Base-by-base conservation (phyloP, 1,140 invertebrate genomes). In the Drosophila bocqueti region DNA sequence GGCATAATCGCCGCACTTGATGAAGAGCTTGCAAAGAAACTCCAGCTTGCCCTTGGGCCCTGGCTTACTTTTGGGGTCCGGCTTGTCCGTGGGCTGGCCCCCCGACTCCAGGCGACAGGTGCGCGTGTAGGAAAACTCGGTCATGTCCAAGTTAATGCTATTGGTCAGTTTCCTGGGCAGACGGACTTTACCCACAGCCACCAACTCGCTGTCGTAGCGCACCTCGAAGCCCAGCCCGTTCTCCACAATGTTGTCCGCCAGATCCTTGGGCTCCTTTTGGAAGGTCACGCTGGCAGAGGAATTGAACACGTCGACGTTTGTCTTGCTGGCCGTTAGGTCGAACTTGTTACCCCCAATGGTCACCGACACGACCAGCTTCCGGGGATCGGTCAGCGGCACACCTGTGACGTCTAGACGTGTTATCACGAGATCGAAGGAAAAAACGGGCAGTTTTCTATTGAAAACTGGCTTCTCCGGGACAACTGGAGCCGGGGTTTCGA, bases 1-100 rank as follows among this genome's bases (percentile, higher is more conserved):
- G n/a, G 67, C 34, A 68, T 71, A 71, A 16, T 71, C 67, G 18
- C 67, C 65, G 9, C 67, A 71, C 18, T 21, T 71, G 18, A 71
- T 71, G 7, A 68, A 68, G 4, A 71, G 49, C 42, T 71, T 71
- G 64, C 67, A 71, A 3, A 71, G 40, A 4, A 71, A 71, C 34
- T 71, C 67, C 8, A 71, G 26, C 11, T 5, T 18, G 6, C 64
- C 49, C 29, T 29, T 13, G 36, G 11, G 1, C 4, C 0, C 7
- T 1, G 21, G 38, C 13, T 65, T 64, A 6, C 4, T 31, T 2
- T 31, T 13, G 36, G 15, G 3, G 6, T 1, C 6, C 4, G 1
- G 36, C 15, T 16, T 40, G 7, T 15, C 7, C 15, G 13, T 31
- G 10, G 29, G 61, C n/a, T 65, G 36, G 10, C 2, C 16, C 2